Base-by-base conservation (phyloP, 2,797 vertebrate genomes). In the Perdix hodgsoniae region DNA sequence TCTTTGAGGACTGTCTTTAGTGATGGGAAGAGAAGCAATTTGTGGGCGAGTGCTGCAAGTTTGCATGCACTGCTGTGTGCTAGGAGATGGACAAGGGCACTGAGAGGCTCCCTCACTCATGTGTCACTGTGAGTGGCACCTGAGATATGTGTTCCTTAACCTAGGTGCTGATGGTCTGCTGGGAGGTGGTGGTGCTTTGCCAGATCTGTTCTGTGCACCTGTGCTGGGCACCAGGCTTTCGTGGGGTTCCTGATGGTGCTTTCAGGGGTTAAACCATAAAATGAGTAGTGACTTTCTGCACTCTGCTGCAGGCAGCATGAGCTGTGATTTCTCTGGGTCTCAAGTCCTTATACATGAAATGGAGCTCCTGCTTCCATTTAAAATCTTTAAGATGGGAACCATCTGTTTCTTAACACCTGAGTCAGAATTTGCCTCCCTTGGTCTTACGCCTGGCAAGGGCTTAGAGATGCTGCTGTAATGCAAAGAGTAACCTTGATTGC, bases 391-490 rank as follows among this genome's bases (percentile, higher is more conserved):
- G 63, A 66, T 5, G 14, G 27, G 24, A 54, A 33, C 45, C 91
- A 11, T 90, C 40, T 66, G 42, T 78, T 86, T 33, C 5, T 1
- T 75, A 60, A 49, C 57, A 54, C 59, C 63, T 52, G 16, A 49
- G 35, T 70, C 81, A 83, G 90, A 83, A 95, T 89, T 87, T 45
- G 40, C 75, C 63, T 92, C 26, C 19, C 31, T 91, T 66, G 70
- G 73, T 63, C 56, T 89, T 47, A n/a, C 11, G 83, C 56, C 80
- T 89, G 88, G 76, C 63, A 70, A 54, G 73, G 54, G 42, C 72
- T 90, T 89, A 66, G 79, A 64, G 73, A 81, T 90, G 87, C 86
- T 92, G 67, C 85, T 91, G 83, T 78, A 93, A 82, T 52, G 63
- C 71, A 90, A 83, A 86, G 66, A 95, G 49, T 35, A 31, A 52